phyloP scores from a whole-genome alignment of 2,888 invertebrate genomes.

The Nomada lathburiana region DNA sequence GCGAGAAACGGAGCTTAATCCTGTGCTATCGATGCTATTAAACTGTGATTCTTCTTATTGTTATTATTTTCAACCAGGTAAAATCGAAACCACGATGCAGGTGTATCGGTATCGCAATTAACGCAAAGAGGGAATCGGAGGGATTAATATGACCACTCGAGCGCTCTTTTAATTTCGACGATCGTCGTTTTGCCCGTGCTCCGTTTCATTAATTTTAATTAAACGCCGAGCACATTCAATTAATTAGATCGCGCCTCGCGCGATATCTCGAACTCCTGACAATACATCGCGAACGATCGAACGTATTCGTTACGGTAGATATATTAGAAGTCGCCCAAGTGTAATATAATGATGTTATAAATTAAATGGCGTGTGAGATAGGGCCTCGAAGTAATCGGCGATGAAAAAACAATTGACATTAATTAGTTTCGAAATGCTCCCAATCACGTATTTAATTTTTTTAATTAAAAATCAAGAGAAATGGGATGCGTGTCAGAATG shows the following conservation, averaged over 20 bases:
- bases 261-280: constrained; percentile 21
- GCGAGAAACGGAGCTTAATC: too few relatives aligned
- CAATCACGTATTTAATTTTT: too few relatives aligned
- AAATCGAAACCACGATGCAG: constrained; percentile 16
- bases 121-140: constrained; percentile 9
- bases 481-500: too few relatives aligned
- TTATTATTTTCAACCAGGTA: too few relatives aligned
- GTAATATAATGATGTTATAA: neutral
- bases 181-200: constrained; percentile 9
- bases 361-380: neutral
- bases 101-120: constrained; percentile 19
- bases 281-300: neutral
- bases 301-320: neutral
- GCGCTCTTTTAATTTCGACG: constrained; percentile 18
- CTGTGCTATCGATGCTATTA: neutral
- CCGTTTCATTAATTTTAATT: constrained; percentile 53
- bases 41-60: neutral
- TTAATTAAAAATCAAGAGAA: too few relatives aligned
- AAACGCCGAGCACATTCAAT: constrained; percentile 41
- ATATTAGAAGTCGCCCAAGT: neutral
- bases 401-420: too few relatives aligned
- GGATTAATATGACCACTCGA: constrained; percentile 24
- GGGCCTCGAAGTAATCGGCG: too few relatives aligned
- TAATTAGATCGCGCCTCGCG: constrained; percentile 24
- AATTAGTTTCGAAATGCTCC: too few relatives aligned